These are phyloP conservation scores for Azorinus chamasolen DNA, from an alignment of 2,888 invertebrate genomes.

Conservation along the genomic window DNA sequence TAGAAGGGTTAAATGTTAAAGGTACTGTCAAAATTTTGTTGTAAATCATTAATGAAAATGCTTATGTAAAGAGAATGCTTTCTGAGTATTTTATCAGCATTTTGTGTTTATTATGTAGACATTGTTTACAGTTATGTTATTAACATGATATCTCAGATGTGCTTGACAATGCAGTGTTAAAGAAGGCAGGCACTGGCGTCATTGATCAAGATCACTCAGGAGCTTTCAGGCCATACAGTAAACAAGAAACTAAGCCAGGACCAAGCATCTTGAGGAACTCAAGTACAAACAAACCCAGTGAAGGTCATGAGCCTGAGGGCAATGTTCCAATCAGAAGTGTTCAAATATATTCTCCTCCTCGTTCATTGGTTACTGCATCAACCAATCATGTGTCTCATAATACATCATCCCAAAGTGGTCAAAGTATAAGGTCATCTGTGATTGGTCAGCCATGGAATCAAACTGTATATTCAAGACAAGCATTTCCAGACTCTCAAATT, in stretches of 20 bases:
- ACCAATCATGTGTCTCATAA: no score
- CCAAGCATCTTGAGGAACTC: constrained; percentile 45
- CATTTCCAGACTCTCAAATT: neutral
- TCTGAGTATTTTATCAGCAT: no score
- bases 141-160: constrained; percentile 58
- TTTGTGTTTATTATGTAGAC: no score
- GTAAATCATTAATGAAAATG: no score
- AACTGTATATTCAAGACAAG: no score
- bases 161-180: constrained; percentile 67
- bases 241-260: constrained; percentile 11
- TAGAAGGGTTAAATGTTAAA: no score
- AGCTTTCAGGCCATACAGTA: constrained; percentile 33
- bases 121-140: no score
- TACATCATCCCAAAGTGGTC: neutral
- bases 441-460: no score
- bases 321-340: constrained; percentile 28
- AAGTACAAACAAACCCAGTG: neutral
- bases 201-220: constrained; percentile 1
- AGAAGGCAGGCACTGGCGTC: constrained; percentile 19
- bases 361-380: no score
- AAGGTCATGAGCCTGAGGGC: neutral
- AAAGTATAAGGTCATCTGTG: neutral
- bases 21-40: no score
- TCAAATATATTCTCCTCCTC: constrained; percentile 48
- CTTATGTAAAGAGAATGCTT: no score